phyloP scores from a whole-genome alignment of 2,113 vertebrate species.

The Regulus satrapa region DNA sequence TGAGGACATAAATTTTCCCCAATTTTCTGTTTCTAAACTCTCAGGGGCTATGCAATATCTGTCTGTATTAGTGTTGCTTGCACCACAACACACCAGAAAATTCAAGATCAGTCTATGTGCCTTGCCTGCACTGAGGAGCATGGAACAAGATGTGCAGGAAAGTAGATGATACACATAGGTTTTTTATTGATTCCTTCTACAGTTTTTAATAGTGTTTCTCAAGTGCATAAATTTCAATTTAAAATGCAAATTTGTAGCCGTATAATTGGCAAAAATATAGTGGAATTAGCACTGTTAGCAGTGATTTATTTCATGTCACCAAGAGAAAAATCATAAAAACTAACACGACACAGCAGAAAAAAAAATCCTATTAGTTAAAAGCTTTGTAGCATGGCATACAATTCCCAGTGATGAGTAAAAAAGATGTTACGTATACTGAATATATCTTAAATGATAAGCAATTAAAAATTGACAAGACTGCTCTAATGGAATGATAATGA shows the following conservation, averaged over 20 bases:
- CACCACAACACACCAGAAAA: neutral
- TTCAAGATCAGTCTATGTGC: neutral
- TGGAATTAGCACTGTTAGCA: neutral
- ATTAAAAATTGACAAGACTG: neutral
- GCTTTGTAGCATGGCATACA: neutral
- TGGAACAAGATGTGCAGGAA: neutral
- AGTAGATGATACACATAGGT: fast-evolving
- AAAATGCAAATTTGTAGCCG: neutral
- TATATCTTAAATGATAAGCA: neutral
- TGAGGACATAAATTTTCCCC: neutral
- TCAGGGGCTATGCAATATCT: neutral
- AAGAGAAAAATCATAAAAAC: neutral
- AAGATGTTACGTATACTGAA: neutral
- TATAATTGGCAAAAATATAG: neutral
- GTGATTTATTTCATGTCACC: neutral
- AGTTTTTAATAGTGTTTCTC: neutral
- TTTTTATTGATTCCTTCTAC: neutral
- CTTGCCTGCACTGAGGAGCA: neutral
- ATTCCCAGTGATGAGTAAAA: neutral
- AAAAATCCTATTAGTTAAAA: neutral
- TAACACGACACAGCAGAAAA: neutral
- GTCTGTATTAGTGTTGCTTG: neutral
- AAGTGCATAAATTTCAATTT: neutral
- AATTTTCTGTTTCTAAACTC: neutral
- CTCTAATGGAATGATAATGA: neutral